Evolutionary conservation across 1,140 invertebrate species (phyloP), one percentile per base, ranked within the genome.

Genomic region (Caenorhabditis remanei): DNA sequence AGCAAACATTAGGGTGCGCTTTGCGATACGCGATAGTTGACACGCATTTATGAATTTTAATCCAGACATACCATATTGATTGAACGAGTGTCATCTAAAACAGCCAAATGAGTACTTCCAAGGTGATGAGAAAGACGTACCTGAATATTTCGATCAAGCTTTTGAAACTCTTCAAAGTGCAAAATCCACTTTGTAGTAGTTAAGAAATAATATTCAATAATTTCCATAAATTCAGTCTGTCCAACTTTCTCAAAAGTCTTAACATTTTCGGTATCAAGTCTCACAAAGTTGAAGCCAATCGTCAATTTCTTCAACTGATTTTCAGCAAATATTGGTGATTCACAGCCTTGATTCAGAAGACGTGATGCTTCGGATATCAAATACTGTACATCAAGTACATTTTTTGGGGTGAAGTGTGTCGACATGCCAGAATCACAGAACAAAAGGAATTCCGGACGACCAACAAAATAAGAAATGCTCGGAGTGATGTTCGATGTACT

Each of bases 251-350:
- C 13, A 0, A 43, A 24, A 71, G 19, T 19, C 8, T 16, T 43
- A 0, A 71, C 19, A 71, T 46, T 71, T 46, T 71, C 40, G 16
- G 65, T 11, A 24, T 71, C 65, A n/a, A 71, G 24, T n/a, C 46
- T 43, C 65, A 71, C 0, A 8, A 71, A 71, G 16, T 71, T 71
- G 5, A 19, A 46, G 11, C 40, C 65, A 13, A 71, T 14, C 6
- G 21, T 71, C 65, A 71, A 19, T 46, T 71, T 71, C 24, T 71
- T 71, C 21, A 71, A 21, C 21, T 71, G 65, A 19, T 43, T 71
- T 46, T 71, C 65, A 11, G 65, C 65, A 4, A 32, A 13, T 11
- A 71, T 43, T 19, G 65, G 65, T n/a, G 14, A 19, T 71, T 71
- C n/a, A 7, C 41, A 71, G 16, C 65, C 65, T 5, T 43, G 41